phyloP scores from a whole-genome alignment of 2,888 invertebrate species.

The Drosophila affinis region DNA sequence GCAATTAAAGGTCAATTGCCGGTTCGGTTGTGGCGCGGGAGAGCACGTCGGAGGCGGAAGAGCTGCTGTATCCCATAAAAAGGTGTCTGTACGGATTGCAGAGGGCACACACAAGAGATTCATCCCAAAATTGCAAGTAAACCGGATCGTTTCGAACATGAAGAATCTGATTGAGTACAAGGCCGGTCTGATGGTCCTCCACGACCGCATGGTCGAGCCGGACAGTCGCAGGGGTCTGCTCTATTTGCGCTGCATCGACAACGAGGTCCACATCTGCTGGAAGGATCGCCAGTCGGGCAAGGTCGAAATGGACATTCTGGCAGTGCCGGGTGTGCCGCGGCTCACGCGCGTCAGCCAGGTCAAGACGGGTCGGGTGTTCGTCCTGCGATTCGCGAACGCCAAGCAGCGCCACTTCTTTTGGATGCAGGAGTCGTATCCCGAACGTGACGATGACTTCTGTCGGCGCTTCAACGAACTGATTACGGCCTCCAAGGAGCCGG shows the following conservation, averaged over 20 bases:
- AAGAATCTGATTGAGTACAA: constrained; percentile 92
- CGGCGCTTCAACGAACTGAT: constrained; percentile 94
- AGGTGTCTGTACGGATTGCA: no score
- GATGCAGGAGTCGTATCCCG: constrained; percentile 98
- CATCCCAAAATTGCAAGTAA: neutral
- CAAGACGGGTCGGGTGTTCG: constrained; percentile 97
- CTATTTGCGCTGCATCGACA: constrained; percentile 97
- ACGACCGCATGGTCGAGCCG: constrained; percentile 94
- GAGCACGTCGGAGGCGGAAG: neutral
- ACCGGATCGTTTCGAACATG: neutral
- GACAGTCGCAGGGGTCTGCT: constrained; percentile 97
- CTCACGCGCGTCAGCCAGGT: constrained; percentile 97
- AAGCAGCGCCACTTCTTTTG: constrained; percentile 97
- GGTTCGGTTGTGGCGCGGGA: constrained; percentile 15
- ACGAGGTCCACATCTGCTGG: constrained; percentile 99
- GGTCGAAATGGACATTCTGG: constrained; percentile 96
- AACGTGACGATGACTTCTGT: constrained; percentile 96
- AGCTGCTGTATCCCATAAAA: neutral
- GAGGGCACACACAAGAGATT: no score
- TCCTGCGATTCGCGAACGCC: constrained; percentile 96
- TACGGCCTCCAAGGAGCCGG: constrained; percentile 85
- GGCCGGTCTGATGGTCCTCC: constrained; percentile 96
- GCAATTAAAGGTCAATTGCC: constrained; percentile 80
- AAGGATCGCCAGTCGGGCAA: constrained; percentile 95
- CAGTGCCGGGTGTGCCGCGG: constrained; percentile 98